Evolutionary conservation across 2,888 invertebrate species (phyloP).

Genomic region (Rhyacophila evoluta): DNA sequence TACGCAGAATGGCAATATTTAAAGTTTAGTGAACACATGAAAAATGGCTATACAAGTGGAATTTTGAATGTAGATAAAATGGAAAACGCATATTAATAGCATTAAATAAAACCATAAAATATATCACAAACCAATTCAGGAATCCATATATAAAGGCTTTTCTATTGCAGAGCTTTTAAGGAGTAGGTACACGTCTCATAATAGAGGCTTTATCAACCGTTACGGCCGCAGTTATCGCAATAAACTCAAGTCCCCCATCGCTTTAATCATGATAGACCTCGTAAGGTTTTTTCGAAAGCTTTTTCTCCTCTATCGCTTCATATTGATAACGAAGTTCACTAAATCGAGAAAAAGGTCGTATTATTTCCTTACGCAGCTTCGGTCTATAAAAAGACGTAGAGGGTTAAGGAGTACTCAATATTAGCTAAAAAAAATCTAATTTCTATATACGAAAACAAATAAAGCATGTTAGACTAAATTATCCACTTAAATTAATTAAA

Average conservation of each 20-base stretch:
- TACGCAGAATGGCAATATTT: too few relatives aligned
- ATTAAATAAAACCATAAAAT: not conserved
- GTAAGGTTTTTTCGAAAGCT: constrained; percentile 9
- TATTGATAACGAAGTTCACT: constrained; percentile 39
- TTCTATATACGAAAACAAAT: too few relatives aligned
- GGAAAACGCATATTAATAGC: too few relatives aligned
- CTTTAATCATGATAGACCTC: constrained; percentile 32
- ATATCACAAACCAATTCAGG: not conserved
- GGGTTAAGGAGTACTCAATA: not conserved
- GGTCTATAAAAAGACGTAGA: not conserved
- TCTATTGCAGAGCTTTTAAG: not conserved
- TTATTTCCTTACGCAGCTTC: constrained; percentile 29
- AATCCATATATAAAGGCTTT: not conserved
- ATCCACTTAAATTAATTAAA: too few relatives aligned
- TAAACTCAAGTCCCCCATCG: constrained; percentile 16
- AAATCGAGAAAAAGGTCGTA: constrained; percentile 43
- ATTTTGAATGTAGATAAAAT: too few relatives aligned
- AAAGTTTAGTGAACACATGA: too few relatives aligned
- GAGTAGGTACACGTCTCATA: constrained; percentile 15
- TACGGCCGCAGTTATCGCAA: constrained; percentile 24
- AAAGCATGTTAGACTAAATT: too few relatives aligned
- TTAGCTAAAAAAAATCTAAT: too few relatives aligned
- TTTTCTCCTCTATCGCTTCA: constrained; percentile 28
- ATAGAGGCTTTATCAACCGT: constrained; percentile 24
- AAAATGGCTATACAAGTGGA: too few relatives aligned